Evolutionary conservation across 2,888 invertebrate species (phyloP).

Genomic region (Caenorhabditis auriculariae): DNA sequence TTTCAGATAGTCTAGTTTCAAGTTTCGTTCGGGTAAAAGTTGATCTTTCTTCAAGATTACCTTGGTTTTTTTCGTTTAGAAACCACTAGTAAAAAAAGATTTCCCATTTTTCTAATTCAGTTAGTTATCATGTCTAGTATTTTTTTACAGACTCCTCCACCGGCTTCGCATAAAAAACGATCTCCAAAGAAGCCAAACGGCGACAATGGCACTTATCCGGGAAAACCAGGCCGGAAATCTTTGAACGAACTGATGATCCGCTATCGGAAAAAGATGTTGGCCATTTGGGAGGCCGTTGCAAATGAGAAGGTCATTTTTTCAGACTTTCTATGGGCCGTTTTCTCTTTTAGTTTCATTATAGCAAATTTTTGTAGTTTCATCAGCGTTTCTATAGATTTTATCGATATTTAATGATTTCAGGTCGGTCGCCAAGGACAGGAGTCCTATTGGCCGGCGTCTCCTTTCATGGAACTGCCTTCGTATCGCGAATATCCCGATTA

Average conservation of each 20-base stretch:
- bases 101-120: too few relatives aligned
- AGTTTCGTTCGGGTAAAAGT: too few relatives aligned
- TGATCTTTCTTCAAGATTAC: too few relatives aligned
- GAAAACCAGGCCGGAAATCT: conserved; percentile 46
- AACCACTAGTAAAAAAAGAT: too few relatives aligned
- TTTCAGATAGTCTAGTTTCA: too few relatives aligned
- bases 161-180: conserved; percentile 20
- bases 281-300: conserved; percentile 73
- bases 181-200: conserved; percentile 30
- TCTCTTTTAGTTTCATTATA: too few relatives aligned
- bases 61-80: too few relatives aligned
- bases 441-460: conserved; percentile 77
- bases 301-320: conserved; percentile 63
- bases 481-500: conserved; percentile 93
- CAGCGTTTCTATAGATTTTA: too few relatives aligned
- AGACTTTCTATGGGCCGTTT: background rate
- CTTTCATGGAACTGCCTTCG: conserved; percentile 95
- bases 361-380: too few relatives aligned
- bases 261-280: conserved; percentile 69
- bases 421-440: conserved; percentile 71
- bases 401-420: conserved; percentile 48
- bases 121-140: background rate
- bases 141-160: conserved; percentile 21
- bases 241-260: conserved; percentile 55
- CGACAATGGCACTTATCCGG: conserved; percentile 13